A percentile compares a stretch with the other conserved stretches of the same genome.
Evolutionary conservation across 2,797 vertebrate species (phyloP).

Genomic region (Prionace glauca): DNA sequence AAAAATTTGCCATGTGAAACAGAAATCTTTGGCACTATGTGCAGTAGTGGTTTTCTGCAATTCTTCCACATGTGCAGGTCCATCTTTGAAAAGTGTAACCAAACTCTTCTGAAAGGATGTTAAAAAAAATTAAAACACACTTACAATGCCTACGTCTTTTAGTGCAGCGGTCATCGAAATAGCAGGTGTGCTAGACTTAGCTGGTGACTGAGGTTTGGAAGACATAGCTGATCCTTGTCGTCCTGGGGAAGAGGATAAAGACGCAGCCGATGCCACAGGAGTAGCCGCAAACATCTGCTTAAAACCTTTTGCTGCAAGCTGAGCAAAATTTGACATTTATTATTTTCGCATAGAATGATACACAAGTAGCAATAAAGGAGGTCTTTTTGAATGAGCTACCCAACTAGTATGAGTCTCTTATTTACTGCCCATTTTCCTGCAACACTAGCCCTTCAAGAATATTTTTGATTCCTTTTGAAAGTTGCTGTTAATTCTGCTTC

Average conservation of each 20-base stretch:
- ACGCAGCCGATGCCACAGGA: constrained; percentile 50
- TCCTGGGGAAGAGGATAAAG: constrained; percentile 49
- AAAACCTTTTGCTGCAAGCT: constrained; percentile 72
- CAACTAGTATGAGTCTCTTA: not conserved
- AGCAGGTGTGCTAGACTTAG: constrained; percentile 56
- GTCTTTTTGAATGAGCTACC: not conserved
- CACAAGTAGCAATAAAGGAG: not conserved
- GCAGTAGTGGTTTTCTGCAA: no score
- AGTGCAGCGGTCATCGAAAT: constrained; percentile 92
- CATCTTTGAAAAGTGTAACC: not conserved
- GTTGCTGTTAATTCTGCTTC: not conserved
- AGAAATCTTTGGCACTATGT: no score
- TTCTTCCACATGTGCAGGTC: no score
- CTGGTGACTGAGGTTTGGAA: constrained; percentile 54
- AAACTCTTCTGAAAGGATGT: no score
- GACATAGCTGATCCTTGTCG: constrained; percentile 54
- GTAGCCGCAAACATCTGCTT: constrained; percentile 58
- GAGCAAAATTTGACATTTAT: constrained; percentile 38
- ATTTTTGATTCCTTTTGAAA: not conserved
- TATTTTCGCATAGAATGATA: not conserved
- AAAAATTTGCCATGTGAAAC: not conserved
- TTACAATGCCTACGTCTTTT: constrained; percentile 85
- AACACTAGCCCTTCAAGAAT: no score
- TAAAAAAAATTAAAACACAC: constrained; percentile 48
- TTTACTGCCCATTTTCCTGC: not conserved